Base-by-base conservation (phyloP, 1,140 invertebrate genomes). In the Bombus vancouverensis region DNA sequence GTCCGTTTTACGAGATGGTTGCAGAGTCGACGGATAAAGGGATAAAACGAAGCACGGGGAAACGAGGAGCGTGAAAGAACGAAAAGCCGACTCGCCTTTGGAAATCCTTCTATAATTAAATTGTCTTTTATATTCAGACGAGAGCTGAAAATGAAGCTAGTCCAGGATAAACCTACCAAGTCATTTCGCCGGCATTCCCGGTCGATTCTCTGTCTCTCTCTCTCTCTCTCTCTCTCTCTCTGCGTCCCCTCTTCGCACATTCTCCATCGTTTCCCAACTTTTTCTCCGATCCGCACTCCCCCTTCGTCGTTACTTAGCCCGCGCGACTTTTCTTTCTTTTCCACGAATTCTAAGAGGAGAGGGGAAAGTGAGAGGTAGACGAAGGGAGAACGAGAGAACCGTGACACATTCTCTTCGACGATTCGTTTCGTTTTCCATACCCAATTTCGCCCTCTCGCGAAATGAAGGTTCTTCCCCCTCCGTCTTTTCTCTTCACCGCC, bases 101-200 rank as follows among this genome's bases (percentile, higher is more conserved):
- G 85, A 91, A 93, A 93, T 93, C 90, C 88, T 83, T 87, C 90
- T 92, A 91, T 93, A 93, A 94, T 94, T 92, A 93, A 93, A 93
- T 94, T 92, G 92, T 92, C 92, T 85, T 93, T 93, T 92, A 93
- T 92, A 93, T 92, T 90, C 92, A 89, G 83, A 91, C 81, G 86
- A 82, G 82, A 87, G 79, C 77, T 90, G 85, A 90, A 91, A 92
- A 92, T 91, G 92, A 91, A 92, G 88, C 87, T 85, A 85, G 88
- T 83, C 81, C 66, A 28, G 85, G 83, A 92, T 88, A 90, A 91
- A 91, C 88, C 88, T 90, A 86, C 83, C 78, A 81, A 89, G 68
- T 74, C 82, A 82, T 90, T 90, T 68, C 88, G 72, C 47, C 82
- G 57, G 47, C 18, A 53, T 53, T 53, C 47, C 47, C 47, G 47